phyloP scores from a whole-genome alignment of 2,888 invertebrate species.

The Lithophane ornitopus region DNA sequence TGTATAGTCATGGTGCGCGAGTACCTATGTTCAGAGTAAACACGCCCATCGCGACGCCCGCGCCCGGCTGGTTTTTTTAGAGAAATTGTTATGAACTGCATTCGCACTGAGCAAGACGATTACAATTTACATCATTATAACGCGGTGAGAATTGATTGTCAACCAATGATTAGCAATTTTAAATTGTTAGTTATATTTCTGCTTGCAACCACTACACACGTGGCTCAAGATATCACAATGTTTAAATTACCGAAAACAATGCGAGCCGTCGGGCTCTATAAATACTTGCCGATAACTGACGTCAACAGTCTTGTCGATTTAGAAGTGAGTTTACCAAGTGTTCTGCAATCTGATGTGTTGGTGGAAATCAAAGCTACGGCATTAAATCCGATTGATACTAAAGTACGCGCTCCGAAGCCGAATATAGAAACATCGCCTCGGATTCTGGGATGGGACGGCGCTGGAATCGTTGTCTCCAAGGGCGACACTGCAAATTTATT shows the following conservation, averaged over 20 bases:
- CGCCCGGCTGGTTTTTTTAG: conserved; percentile 2
- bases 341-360: conserved; percentile 78
- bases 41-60: not conserved
- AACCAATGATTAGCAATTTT: conserved; percentile 27
- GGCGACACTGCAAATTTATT: conserved; percentile 76
- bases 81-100: conserved; percentile 26
- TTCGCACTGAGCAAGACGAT: conserved; percentile 14
- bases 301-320: conserved; percentile 81
- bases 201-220: conserved; percentile 31
- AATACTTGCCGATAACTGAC: conserved; percentile 84
- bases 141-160: conserved; percentile 20
- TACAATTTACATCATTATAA: conserved; percentile 3
- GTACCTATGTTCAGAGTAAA: conserved; percentile 44
- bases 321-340: conserved; percentile 78
- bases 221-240: conserved; percentile 54
- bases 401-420: conserved; percentile 82
- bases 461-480: conserved; percentile 81
- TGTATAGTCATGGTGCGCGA: conserved; percentile 20
- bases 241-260: conserved; percentile 80
- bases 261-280: conserved; percentile 85
- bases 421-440: conserved; percentile 76
- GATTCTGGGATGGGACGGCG: conserved; percentile 85
- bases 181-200: conserved; percentile 41
- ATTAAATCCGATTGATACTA: conserved; percentile 85
- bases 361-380: conserved; percentile 85